Conservation (phyloP, 2,113 vertebrate genomes). For the Epinephelus moara region DNA sequence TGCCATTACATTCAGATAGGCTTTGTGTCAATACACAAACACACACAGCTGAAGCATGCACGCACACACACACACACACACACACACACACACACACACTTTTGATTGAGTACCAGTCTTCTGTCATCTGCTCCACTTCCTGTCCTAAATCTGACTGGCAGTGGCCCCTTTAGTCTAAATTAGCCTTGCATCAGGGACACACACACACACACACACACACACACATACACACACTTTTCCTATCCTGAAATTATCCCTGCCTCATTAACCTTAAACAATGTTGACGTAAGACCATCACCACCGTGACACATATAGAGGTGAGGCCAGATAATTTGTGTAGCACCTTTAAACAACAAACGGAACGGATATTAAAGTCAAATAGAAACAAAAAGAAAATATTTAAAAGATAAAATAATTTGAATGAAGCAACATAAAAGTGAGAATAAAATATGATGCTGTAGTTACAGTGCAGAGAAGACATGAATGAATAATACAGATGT, state of each 20-base stretch:
- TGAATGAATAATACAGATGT: background rate
- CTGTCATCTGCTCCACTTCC: slow-evolving; percentile 69
- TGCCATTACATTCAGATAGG: background rate
- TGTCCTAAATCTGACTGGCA: slow-evolving; percentile 73
- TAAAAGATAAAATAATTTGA: background rate
- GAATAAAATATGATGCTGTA: no score
- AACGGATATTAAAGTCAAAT: background rate
- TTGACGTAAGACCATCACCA: slow-evolving; percentile 12
- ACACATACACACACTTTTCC: slow-evolving; percentile 21
- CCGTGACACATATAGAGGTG: slow-evolving; percentile 19
- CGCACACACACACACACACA: background rate
- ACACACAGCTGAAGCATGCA: background rate
- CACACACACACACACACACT: background rate
- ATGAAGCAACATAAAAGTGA: background rate
- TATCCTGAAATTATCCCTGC: slow-evolving; percentile 59
- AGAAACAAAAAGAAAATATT: no score
- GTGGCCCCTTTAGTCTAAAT: slow-evolving; percentile 78
- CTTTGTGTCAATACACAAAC: slow-evolving; percentile 8
- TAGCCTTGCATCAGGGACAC: slow-evolving; percentile 65
- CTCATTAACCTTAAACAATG: slow-evolving; percentile 68
- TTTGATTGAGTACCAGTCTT: slow-evolving; percentile 17
- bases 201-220: slow-evolving; percentile 23
- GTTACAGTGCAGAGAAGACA: background rate
- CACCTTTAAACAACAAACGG: background rate
- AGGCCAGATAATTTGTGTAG: background rate